Evolutionary conservation across 2,113 vertebrate genomes (phyloP).

Genomic region (Percopsis transmontana): DNA sequence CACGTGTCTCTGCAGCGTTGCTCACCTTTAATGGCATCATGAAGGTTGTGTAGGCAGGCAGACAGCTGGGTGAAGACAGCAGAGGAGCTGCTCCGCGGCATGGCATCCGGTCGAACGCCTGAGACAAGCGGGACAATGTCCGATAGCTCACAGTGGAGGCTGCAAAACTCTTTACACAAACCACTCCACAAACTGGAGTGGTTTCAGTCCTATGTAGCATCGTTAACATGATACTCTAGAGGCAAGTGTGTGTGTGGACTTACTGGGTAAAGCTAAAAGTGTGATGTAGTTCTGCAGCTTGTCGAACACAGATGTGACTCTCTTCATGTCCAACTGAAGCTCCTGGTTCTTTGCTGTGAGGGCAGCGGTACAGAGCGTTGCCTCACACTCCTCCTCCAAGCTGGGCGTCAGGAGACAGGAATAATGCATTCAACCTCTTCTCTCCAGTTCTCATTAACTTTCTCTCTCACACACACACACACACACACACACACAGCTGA

Average conservation of each 20-base stretch:
- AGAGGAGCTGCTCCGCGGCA: slow-evolving; percentile 86
- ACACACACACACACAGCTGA: slow-evolving; percentile 54
- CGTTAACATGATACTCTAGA: no score
- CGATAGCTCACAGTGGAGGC: not conserved
- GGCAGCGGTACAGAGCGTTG: slow-evolving; percentile 86
- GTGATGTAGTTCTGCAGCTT: slow-evolving; percentile 89
- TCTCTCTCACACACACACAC: slow-evolving; percentile 2
- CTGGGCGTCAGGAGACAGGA: slow-evolving; percentile 67
- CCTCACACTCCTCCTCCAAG: slow-evolving; percentile 94
- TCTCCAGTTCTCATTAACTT: slow-evolving; percentile 6
- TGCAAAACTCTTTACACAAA: not conserved
- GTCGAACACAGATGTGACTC: slow-evolving; percentile 87
- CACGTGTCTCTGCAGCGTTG: not conserved
- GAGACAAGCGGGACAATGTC: slow-evolving; percentile 21
- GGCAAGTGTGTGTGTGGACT: slow-evolving; percentile 61
- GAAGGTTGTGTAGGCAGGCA: slow-evolving; percentile 86
- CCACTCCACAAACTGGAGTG: no score
- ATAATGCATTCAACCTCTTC: slow-evolving; percentile 11
- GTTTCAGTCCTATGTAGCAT: no score
- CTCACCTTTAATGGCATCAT: slow-evolving; percentile 90
- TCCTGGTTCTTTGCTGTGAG: slow-evolving; percentile 87
- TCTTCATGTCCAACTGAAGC: slow-evolving; percentile 87
- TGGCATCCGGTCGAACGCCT: slow-evolving; percentile 81
- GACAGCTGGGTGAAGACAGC: slow-evolving; percentile 89
- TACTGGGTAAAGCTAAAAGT: slow-evolving; percentile 91